phyloP scores from a whole-genome alignment of 1,140 invertebrate species.

The Pseudomyrmex pallidus region DNA sequence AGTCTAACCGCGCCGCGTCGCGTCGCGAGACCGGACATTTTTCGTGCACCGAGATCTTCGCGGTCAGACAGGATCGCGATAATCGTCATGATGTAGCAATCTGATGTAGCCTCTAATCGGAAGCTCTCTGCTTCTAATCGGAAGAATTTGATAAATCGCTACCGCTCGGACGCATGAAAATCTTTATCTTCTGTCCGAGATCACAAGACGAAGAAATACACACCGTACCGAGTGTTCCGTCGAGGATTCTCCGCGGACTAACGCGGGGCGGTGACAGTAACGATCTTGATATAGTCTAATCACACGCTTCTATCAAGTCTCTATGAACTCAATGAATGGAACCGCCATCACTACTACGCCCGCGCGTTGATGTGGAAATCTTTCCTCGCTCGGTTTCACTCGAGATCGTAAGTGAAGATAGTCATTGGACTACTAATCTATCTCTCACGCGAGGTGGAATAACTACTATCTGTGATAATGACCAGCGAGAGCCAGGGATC shows the following conservation, averaged over 20 bases:
- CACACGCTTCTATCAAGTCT: conserved; percentile 10
- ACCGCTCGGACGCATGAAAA: neutral
- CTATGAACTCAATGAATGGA: conserved; percentile 30
- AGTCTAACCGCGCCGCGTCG: conserved; percentile 3
- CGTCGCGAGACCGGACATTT: neutral
- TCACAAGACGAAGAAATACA: neutral
- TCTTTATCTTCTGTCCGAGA: neutral
- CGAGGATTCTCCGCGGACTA: neutral
- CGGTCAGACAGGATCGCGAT: neutral
- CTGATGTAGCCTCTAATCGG: too few relatives aligned
- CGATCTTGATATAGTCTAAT: conserved; percentile 18
- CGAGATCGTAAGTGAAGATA: conserved; percentile 24
- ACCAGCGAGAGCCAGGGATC: neutral
- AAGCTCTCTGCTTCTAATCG: too few relatives aligned
- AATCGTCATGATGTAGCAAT: neutral
- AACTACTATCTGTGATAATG: conserved; percentile 26
- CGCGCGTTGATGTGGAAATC: conserved; percentile 13
- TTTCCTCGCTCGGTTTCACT: conserved; percentile 19
- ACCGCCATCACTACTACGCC: neutral
- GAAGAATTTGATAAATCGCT: neutral
- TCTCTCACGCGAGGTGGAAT: conserved; percentile 28
- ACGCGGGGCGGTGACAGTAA: neutral
- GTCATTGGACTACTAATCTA: conserved; percentile 26
- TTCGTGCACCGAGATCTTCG: neutral
- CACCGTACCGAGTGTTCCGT: neutral